Evolutionary conservation across 1,140 invertebrate species (phyloP).

Genomic region (Ooceraea biroi): DNA sequence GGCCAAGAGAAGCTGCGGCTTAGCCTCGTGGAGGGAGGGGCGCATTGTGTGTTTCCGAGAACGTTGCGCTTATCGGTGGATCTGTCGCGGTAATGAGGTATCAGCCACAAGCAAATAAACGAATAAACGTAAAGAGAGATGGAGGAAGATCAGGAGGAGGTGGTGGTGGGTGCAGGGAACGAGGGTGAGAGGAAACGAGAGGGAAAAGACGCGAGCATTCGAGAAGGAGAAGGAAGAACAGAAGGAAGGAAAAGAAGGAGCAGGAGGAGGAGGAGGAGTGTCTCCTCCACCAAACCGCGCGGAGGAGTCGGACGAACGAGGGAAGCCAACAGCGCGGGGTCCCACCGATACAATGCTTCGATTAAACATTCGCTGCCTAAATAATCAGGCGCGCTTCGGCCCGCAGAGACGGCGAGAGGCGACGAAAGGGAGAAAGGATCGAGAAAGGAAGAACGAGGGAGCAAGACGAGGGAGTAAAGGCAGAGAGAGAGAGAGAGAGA

Average conservation of each 20-base stretch:
- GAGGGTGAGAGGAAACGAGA: not conserved
- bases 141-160: constrained; percentile 66
- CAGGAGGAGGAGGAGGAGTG: constrained; percentile 60
- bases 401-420: constrained; percentile 64
- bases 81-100: constrained; percentile 87
- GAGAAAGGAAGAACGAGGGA: constrained; percentile 35
- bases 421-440: constrained; percentile 43
- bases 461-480: not conserved
- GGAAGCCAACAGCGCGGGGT: constrained; percentile 68
- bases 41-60: constrained; percentile 86
- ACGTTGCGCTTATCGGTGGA: constrained; percentile 85
- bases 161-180: constrained; percentile 44
- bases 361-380: constrained; percentile 86
- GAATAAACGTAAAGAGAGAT: constrained; percentile 82
- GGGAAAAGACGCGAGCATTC: constrained; percentile 35
- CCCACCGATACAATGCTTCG: constrained; percentile 85
- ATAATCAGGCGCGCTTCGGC: constrained; percentile 83
- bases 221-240: constrained; percentile 45
- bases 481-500: constrained; percentile 27
- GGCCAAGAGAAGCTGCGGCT: constrained; percentile 53
- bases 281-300: constrained; percentile 75
- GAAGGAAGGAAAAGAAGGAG: constrained; percentile 2
- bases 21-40: constrained; percentile 77
- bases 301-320: constrained; percentile 53
- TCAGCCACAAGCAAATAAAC: constrained; percentile 86